Conservation (phyloP, 92 coral and sea anemone species). For the Porites evermanni region DNA sequence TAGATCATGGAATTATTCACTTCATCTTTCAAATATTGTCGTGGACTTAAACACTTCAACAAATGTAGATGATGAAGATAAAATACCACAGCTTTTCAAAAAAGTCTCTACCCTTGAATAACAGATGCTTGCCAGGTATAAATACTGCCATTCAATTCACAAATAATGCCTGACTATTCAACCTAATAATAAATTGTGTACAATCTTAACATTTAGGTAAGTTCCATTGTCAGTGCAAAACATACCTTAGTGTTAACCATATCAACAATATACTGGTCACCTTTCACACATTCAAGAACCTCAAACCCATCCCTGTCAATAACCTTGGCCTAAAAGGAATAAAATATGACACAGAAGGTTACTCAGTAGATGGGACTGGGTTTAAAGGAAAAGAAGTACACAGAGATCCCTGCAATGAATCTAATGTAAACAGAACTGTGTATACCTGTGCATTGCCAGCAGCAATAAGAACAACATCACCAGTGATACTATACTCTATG, state of each 20-base stretch:
- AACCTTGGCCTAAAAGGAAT: constrained; percentile 81
- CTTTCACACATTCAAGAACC: constrained; percentile 92
- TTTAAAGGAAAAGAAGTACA: not conserved
- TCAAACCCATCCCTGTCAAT: constrained; percentile 98
- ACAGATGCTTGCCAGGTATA: too few species aligned
- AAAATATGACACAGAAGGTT: not conserved
- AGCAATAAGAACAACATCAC: constrained; percentile 85
- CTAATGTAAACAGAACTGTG: too few species aligned
- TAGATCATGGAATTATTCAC: too few species aligned
- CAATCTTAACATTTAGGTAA: too few species aligned
- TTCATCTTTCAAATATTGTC: too few species aligned
- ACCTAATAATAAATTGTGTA: too few species aligned
- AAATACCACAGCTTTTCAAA: too few species aligned
- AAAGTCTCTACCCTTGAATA: too few species aligned
- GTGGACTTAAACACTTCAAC: too few species aligned
- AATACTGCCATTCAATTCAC: too few species aligned
- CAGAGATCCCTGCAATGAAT: not conserved
- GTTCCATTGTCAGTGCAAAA: not conserved
- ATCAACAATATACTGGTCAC: constrained; percentile 93
- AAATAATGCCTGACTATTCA: too few species aligned
- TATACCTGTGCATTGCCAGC: constrained; percentile 97
- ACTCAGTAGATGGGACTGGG: not conserved
- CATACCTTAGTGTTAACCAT: constrained; percentile 95
- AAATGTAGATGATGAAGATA: too few species aligned
- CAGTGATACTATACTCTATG: constrained; percentile 93